A percentile compares a stretch with the other conserved stretches of the same genome.
Evolutionary conservation across 2,797 vertebrate genomes (phyloP).

Genomic region (Xiphorhynchus erythropygius): DNA sequence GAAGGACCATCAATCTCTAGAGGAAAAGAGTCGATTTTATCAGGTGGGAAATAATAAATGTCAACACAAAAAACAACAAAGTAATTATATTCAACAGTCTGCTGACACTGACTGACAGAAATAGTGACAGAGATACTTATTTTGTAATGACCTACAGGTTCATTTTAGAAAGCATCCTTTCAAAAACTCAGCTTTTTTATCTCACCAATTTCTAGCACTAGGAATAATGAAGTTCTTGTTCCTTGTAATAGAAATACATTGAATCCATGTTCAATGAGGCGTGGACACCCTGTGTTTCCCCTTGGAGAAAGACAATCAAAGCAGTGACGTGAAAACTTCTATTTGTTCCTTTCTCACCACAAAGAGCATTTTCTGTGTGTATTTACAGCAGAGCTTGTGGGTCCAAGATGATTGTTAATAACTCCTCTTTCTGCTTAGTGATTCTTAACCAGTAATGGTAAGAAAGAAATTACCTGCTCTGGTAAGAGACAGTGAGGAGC

Average conservation of each 20-base stretch:
- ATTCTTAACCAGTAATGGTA: background rate
- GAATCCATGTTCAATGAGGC: conserved; percentile 19
- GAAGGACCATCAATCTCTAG: background rate
- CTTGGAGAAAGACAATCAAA: conserved; percentile 30
- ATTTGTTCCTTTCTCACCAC: background rate
- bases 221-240: conserved; percentile 32
- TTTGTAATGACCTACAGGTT: background rate
- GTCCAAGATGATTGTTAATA: background rate
- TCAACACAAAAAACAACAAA: background rate
- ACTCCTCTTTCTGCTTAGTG: background rate
- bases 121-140: background rate
- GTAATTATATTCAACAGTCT: conserved; percentile 12
- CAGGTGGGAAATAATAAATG: conserved; percentile 29
- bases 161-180: conserved; percentile 15
- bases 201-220: conserved; percentile 31
- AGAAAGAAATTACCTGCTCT: background rate
- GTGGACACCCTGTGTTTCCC: background rate
- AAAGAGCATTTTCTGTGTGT: background rate
- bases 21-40: background rate
- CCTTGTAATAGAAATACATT: conserved; percentile 17
- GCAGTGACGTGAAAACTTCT: background rate
- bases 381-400: background rate
- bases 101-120: conserved; percentile 22
- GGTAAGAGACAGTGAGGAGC: background rate
- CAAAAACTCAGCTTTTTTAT: background rate